A percentile compares a stretch with the other conserved stretches of the same genome.
These are phyloP conservation scores for Lutjanus campechanus DNA, from an alignment of 2,797 vertebrate species.

Conservation along the genomic window DNA sequence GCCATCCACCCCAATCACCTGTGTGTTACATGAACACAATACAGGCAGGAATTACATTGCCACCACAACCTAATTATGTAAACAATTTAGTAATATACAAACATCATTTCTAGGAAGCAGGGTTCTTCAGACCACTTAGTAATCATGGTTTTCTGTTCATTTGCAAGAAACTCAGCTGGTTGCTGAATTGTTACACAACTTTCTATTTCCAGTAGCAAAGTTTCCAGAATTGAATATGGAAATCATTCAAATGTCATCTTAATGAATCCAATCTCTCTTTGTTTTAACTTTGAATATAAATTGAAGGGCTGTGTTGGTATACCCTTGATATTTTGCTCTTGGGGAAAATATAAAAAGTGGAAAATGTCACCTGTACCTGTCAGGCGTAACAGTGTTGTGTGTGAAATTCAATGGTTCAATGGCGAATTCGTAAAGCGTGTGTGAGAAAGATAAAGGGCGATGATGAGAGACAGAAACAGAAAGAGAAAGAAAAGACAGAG, in stretches of 20 bases:
- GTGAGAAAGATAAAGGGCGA: slow-evolving; percentile 62
- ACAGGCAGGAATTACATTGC: no score
- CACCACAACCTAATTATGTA: no score
- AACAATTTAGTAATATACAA: no score
- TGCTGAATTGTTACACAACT: not conserved
- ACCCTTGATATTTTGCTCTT: slow-evolving; percentile 35
- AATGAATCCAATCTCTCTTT: slow-evolving; percentile 38
- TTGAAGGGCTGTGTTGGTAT: slow-evolving; percentile 5
- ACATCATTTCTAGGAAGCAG: no score
- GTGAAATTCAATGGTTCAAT: slow-evolving; percentile 57
- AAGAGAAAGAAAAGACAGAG: slow-evolving; percentile 35
- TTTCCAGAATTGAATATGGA: not conserved
- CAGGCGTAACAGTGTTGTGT: slow-evolving; percentile 50
- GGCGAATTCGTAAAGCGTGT: slow-evolving; percentile 54
- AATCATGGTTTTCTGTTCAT: no score
- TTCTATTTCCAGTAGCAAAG: not conserved
- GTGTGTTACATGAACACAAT: no score
- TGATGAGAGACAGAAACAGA: slow-evolving; percentile 47
- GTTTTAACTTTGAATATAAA: slow-evolving; percentile 36
- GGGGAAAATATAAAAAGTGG: slow-evolving; percentile 48
- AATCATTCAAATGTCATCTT: slow-evolving; percentile 22
- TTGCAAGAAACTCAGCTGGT: not conserved
- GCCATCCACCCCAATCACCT: no score
- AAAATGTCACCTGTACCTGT: slow-evolving; percentile 67
- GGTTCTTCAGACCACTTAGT: no score